A percentile compares a stretch with the other conserved stretches of the same genome.
phyloP scores from a whole-genome alignment of 2,113 vertebrate genomes.

The Notechis scutatus region DNA sequence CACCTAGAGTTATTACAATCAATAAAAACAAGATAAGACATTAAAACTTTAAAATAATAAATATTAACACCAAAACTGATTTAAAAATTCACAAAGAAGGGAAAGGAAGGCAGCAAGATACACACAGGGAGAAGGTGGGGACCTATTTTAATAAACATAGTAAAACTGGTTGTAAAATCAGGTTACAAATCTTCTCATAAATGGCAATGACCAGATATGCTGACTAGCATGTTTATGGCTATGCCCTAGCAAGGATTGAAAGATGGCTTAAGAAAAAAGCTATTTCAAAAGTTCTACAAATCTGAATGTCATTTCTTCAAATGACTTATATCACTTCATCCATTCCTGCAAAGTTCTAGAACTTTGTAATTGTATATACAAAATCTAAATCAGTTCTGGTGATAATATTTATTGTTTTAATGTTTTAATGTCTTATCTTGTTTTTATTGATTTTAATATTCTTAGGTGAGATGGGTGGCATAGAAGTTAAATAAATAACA shows the following conservation, averaged over 20 bases:
- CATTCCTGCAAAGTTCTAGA: neutral
- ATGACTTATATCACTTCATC: neutral
- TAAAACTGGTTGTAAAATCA: neutral
- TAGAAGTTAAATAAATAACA: neutral
- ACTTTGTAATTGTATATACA: neutral
- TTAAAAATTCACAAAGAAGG: neutral
- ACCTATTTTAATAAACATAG: neutral
- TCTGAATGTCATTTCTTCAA: neutral
- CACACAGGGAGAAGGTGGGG: neutral
- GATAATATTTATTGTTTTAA: neutral
- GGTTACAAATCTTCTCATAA: neutral
- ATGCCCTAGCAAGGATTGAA: neutral
- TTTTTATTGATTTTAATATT: neutral
- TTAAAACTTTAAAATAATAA: neutral
- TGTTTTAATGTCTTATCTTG: neutral
- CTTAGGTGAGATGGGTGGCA: neutral
- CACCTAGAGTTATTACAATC: neutral
- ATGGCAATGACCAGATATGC: neutral
- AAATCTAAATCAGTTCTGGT: neutral
- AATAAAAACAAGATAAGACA: neutral
- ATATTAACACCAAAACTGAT: neutral
- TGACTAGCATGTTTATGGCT: neutral
- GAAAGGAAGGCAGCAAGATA: neutral
- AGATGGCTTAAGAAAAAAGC: neutral
- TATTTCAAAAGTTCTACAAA: neutral